Conservation (phyloP, 2,888 invertebrate species). For the Cryptocephalus moraei region DNA sequence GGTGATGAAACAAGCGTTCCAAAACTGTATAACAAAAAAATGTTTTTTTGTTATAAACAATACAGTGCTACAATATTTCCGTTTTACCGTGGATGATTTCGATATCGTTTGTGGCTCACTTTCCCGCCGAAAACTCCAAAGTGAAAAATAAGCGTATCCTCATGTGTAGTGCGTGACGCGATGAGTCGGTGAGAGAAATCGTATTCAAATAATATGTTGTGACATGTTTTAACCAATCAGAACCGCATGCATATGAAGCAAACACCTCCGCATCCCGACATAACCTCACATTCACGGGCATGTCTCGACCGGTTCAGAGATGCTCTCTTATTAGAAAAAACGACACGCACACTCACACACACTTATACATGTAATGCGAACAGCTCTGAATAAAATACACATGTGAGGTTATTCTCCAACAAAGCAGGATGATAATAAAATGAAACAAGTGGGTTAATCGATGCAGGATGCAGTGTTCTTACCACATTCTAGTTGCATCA, state of each 20-base stretch:
- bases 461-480: constrained; percentile 36
- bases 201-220: constrained; percentile 19
- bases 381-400: too few relatives aligned
- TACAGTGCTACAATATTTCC: too few relatives aligned
- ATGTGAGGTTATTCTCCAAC: not conserved
- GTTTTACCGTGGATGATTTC: too few relatives aligned
- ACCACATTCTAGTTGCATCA: constrained; percentile 42
- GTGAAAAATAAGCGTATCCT: constrained; percentile 8
- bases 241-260: constrained; percentile 29
- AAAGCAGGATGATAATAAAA: not conserved
- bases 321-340: too few relatives aligned
- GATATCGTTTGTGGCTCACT: too few relatives aligned
- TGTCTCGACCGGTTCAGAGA: too few relatives aligned
- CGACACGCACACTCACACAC: too few relatives aligned
- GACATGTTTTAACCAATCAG: constrained; percentile 18
- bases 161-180: constrained; percentile 22
- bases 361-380: too few relatives aligned
- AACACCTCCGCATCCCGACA: constrained; percentile 22
- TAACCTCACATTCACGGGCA: constrained; percentile 8
- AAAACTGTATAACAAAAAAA: too few relatives aligned
- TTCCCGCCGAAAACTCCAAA: constrained; percentile 1
- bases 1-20: too few relatives aligned
- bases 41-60: too few relatives aligned
- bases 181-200: constrained; percentile 22
- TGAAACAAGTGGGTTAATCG: constrained; percentile 3